Percentiles rank a stretch among this genome's conserved stretches.
These are phyloP conservation scores for Megaceryle alcyon DNA, from an alignment of 2,797 vertebrate species.

Conservation along the genomic window DNA sequence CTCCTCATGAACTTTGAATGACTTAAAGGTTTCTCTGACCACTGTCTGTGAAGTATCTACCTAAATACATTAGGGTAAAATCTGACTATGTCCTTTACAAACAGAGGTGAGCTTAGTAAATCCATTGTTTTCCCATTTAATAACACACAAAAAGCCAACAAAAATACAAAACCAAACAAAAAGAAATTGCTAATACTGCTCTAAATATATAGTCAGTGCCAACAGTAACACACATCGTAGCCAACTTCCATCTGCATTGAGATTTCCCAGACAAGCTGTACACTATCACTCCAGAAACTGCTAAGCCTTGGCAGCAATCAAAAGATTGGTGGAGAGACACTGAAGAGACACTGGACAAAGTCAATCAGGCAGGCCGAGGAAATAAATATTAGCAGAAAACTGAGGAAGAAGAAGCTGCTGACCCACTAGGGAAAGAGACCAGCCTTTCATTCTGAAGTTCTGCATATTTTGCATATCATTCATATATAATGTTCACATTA, in stretches of 20 bases:
- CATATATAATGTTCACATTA: background rate
- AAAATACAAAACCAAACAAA: background rate
- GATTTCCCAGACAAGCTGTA: constrained; percentile 48
- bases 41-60: background rate
- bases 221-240: constrained; percentile 40
- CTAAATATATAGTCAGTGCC: constrained; percentile 23
- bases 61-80: background rate
- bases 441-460: background rate
- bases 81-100: background rate
- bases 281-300: constrained; percentile 43
- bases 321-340: background rate
- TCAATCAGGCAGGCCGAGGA: background rate
- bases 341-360: background rate
- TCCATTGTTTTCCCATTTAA: background rate
- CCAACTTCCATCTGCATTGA: constrained; percentile 57
- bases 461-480: background rate
- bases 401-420: constrained; percentile 9
- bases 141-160: too few species aligned
- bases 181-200: background rate
- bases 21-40: background rate
- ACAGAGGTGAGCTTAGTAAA: background rate
- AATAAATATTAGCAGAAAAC: constrained; percentile 10
- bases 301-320: constrained; percentile 34
- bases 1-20: background rate
- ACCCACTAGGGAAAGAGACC: background rate